Base-by-base conservation (phyloP, 92 coral and sea anemone genomes). In the Epizoanthus fatuus region DNA sequence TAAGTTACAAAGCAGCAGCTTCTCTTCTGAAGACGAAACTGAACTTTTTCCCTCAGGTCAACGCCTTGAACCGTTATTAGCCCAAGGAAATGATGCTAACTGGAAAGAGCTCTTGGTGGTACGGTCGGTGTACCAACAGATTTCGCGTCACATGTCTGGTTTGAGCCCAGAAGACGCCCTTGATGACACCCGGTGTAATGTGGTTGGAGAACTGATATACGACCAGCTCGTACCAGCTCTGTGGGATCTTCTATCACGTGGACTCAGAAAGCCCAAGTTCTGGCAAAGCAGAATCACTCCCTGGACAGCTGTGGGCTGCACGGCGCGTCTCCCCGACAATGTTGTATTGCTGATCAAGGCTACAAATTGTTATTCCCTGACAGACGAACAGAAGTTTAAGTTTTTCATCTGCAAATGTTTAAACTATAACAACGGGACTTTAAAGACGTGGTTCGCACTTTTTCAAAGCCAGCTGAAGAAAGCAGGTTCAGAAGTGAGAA, bases 221-320 rank as follows among this genome's bases (percentile, higher is more conserved):
- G 68, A 75, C 13, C 81, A 38, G 40, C 19, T 75, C 16, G 81
- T 75, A 1, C 81, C 64, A 57, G 69, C 25, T 38, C 45, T 75
- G 12, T 75, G 81, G 81, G 40, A 12, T 19, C 8, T 75, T 19
- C n/a, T 75, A n/a, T 38, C 65, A 2, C 37, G 47, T 16, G 81
- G 81, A 39, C 51, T 75, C 2, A 58, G 35, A 38, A 75, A 75
- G 7, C 32, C 81, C 22, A 75, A 75, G 66, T 58, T 75, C 20
- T 75, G 81, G 81, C 81, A 58, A 75, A 58, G 68, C 55, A 39
- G 42, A 40, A 38, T 75, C 22, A 75, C 81, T 37, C 81, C 81
- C 10, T 75, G 81, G 81, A 56, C 69, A 16, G 66, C 40, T 0
- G 81, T 75, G 7, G 32, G 53, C 2, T 38, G 35, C 20, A 75